Base-by-base conservation (phyloP, 2,888 invertebrate genomes). In the Malachius bipustulatus region DNA sequence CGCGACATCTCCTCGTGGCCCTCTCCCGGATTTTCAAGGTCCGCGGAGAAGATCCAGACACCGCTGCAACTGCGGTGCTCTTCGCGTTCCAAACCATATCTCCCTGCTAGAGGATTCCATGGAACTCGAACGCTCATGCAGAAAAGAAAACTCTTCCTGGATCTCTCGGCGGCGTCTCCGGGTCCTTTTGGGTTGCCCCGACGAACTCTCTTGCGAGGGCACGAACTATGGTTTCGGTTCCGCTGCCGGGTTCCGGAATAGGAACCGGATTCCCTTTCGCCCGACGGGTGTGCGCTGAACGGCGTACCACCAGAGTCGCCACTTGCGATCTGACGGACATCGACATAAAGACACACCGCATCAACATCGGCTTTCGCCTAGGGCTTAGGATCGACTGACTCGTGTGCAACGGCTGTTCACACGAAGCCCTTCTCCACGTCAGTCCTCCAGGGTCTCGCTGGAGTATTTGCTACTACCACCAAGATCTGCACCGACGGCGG, bases 401-500 rank as follows among this genome's bases (percentile, higher is more conserved):
- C 63, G 60, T 63, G 65, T 60, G 57, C 66, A 67, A 67, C 63
- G 57, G 62, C 66, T 65, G 66, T 62, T 71, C 65, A 70, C 71
- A 68, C 67, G 70, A 66, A 73, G 71, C 72, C 67, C 67, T 69
- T 68, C 67, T 64, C 66, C 68, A 67, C 69, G 55, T 67, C 67
- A 67, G 67, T 66, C 67, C 64, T 67, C 67, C 63, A 68, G 65
- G 65, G 55, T 56, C 68, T 70, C 71, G 63, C 68, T 70, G 63
- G 70, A 70, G 69, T 75, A 71, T 72, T 75, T 75, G 74, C 74
- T 74, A 74, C 74, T 52, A 50, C 52, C 49, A 75, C 72, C 73
- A 74, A 75, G 72, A 73, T 75, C 65, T 66, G 66, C 64, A 62
- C 66, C 63, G 62, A 62, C 63, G 65, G 64, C 57, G 62, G 65